phyloP scores from a whole-genome alignment of 1,140 invertebrate species.

The Lordiphosa clarofinis region DNA sequence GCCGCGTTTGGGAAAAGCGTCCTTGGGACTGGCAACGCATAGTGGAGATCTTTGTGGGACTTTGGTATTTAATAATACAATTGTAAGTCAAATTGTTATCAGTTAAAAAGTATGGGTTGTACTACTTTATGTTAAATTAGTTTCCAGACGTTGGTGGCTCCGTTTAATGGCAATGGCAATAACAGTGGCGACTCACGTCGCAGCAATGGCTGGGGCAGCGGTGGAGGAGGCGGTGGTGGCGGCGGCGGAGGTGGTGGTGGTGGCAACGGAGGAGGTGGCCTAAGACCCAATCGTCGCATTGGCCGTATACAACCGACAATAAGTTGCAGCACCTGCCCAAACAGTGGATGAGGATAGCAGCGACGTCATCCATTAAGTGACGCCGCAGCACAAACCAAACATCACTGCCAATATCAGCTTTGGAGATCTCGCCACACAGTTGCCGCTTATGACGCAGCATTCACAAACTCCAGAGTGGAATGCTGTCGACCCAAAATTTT shows the following conservation, averaged over 20 bases:
- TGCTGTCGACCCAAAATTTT: slow-evolving; percentile 16
- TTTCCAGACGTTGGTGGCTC: slow-evolving; percentile 48
- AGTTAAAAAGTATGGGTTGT: too few relatives aligned
- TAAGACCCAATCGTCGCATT: slow-evolving; percentile 60
- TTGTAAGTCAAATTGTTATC: slow-evolving; percentile 28
- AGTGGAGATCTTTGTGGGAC: slow-evolving; percentile 47
- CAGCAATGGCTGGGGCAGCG: slow-evolving; percentile 28
- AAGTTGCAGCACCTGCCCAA: slow-evolving; percentile 28
- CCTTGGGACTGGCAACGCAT: slow-evolving; percentile 59
- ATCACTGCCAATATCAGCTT: background rate
- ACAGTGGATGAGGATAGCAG: slow-evolving; percentile 57
- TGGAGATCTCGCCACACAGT: slow-evolving; percentile 1
- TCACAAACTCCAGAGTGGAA: slow-evolving; percentile 45
- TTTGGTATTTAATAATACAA: slow-evolving; percentile 54
- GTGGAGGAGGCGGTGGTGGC: slow-evolving; percentile 29
- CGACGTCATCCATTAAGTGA: slow-evolving; percentile 1
- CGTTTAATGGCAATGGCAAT: slow-evolving; percentile 35
- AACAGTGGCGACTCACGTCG: slow-evolving; percentile 24
- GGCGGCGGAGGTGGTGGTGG: slow-evolving; percentile 29
- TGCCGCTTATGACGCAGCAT: slow-evolving; percentile 35
- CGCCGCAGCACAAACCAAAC: slow-evolving; percentile 3
- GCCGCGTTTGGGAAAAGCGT: slow-evolving; percentile 66
- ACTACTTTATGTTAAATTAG: slow-evolving; percentile 5
- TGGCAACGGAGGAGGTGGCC: slow-evolving; percentile 32
- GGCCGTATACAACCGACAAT: slow-evolving; percentile 52